Evolutionary conservation across 2,797 vertebrate genomes (phyloP).

Genomic region (Tamandua tetradactyla): DNA sequence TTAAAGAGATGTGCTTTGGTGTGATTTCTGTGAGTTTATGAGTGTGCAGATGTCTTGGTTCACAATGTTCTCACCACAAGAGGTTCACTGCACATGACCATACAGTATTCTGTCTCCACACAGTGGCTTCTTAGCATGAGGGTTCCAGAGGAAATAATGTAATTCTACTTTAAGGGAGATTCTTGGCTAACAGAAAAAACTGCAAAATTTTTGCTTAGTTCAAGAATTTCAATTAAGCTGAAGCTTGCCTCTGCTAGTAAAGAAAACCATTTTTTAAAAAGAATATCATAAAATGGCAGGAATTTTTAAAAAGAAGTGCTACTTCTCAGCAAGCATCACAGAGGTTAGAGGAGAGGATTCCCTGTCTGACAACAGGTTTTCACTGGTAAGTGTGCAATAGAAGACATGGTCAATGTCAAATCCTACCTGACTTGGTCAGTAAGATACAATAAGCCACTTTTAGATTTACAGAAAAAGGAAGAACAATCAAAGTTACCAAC

Average conservation of each 20-base stretch:
- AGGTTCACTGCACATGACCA: rapidly evolving
- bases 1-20: not conserved
- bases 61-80: not conserved
- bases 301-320: not conserved
- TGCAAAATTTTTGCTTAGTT: not conserved
- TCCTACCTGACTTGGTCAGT: rapidly evolving
- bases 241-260: not conserved
- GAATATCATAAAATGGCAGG: not conserved
- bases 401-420: not conserved
- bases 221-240: not conserved
- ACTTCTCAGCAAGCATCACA: not conserved
- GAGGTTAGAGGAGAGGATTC: not conserved
- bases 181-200: not conserved
- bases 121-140: not conserved
- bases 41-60: not conserved
- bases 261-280: not conserved
- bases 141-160: not conserved
- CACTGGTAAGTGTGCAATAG: not conserved
- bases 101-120: not conserved
- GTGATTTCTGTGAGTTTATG: not conserved
- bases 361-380: not conserved
- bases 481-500: not conserved
- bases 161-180: not conserved
- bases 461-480: not conserved
- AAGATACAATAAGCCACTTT: not conserved